Conservation (phyloP, 2,888 invertebrate genomes). For the Troides helena region DNA sequence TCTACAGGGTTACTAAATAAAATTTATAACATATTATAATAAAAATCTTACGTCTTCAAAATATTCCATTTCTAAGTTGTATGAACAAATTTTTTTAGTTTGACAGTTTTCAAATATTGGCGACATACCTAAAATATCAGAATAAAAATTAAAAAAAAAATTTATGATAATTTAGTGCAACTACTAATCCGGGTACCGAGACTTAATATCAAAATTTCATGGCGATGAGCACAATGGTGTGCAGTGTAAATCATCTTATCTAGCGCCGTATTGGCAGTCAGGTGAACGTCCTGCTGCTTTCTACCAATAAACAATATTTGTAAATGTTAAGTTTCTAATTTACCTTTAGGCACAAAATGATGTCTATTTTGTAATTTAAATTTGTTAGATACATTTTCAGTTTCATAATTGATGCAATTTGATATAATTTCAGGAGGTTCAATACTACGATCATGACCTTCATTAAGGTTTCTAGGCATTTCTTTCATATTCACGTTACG, state of each 20-base stretch:
- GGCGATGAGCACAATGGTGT: no score
- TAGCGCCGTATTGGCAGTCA: no score
- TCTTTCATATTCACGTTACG: neutral
- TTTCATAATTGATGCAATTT: conserved; percentile 29
- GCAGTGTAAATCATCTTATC: no score
- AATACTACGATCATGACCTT: neutral
- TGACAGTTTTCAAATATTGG: conserved; percentile 69
- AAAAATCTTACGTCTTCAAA: conserved; percentile 55
- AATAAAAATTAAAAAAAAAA: neutral
- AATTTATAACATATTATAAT: neutral
- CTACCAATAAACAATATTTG: no score
- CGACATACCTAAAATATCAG: conserved; percentile 66
- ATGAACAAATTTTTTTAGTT: conserved; percentile 41
- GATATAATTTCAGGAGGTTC: conserved; percentile 17
- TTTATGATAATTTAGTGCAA: neutral
- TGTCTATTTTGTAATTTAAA: conserved; percentile 66
- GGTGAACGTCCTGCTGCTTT: no score
- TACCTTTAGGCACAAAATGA: conserved; percentile 81
- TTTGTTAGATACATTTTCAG: conserved; percentile 37
- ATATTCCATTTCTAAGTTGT: conserved; percentile 50
- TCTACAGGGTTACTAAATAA: neutral
- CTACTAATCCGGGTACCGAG: no score
- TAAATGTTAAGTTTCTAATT: neutral
- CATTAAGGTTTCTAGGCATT: neutral
- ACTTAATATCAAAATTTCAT: no score